Evolutionary conservation across 2,797 vertebrate genomes (phyloP).

Genomic region (Ctenopoma kingsleyae): DNA sequence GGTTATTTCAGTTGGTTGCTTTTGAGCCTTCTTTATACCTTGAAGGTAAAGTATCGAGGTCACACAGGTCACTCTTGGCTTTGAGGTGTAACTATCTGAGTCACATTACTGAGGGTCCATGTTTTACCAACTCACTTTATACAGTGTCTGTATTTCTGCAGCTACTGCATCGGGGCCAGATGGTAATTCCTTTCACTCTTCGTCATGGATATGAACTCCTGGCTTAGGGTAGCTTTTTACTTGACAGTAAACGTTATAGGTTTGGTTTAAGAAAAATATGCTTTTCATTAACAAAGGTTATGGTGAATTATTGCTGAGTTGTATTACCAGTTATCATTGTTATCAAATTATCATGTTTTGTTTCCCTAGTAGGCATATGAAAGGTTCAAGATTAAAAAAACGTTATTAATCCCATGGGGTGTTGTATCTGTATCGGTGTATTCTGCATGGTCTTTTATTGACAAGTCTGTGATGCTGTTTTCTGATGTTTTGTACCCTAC

Average conservation of each 20-base stretch:
- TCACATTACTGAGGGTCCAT: not conserved
- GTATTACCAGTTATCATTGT: no score
- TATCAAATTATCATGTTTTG: no score
- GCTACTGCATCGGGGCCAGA: not conserved
- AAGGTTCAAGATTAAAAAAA: no score
- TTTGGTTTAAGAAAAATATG: not conserved
- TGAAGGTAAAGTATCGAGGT: not conserved
- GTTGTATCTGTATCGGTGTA: no score
- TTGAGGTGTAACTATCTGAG: not conserved
- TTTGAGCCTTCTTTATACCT: slow-evolving; percentile 1
- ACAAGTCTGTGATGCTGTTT: no score
- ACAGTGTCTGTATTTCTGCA: not conserved
- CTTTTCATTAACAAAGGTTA: not conserved
- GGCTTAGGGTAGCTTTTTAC: not conserved
- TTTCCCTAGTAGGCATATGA: no score
- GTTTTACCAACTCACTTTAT: not conserved
- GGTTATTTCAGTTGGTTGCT: not conserved
- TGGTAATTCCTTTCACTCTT: not conserved
- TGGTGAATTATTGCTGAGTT: not conserved
- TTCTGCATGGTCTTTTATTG: no score
- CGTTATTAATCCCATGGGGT: no score
- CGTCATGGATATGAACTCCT: not conserved
- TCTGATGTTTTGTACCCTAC: no score
- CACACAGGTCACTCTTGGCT: not conserved
- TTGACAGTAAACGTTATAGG: not conserved